Base-by-base conservation (phyloP, 2,797 vertebrate species). In the Pipistrellus nathusii region DNA sequence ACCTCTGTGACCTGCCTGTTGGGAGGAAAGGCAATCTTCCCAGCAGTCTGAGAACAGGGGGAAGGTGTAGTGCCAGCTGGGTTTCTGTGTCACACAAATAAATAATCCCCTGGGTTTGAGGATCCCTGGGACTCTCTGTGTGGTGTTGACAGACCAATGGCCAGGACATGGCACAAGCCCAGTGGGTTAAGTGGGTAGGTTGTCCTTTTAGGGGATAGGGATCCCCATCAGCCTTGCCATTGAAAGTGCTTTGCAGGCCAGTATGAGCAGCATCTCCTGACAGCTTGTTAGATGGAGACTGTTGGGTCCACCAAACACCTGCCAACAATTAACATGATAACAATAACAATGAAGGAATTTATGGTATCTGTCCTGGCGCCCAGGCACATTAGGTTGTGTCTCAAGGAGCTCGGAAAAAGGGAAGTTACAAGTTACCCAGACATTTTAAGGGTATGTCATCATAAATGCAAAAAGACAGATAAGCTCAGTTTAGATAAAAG, bases 161-260 rank as follows among this genome's bases (percentile, higher is more conserved):
- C n/a, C 62, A 82, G 62, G 76, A 77, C 38, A 87, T 14, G 80
- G 38, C 13, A 57, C 21, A 80, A 35, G 32, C 20, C 35, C 30
- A 7, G 1, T 5, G 23, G 53, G 32, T 71, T 11, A 23, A 18
- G 38, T 7, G 6, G 8, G 6, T 2, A 11, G 3, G 5, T 11
- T 8, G 1, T 51, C 23, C 11, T 71, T 2, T 48, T 25, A 25
- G 25, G 35, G 18, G 1, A 11, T 6, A 35, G 18, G 4, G 8
- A 0, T 35, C 30, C 46, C 38, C 57, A 51, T 27, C 25, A 32
- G 8, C n/a, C 51, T 48, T 11, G 27, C 38, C 55, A 38, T 51
- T 12, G 46, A 48, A 53, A 27, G n/a, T 21, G 44, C 27, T 44
- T 14, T 41, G 2, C 46, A 68, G 32, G n/a, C 32, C 72, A 30